Base-by-base conservation (phyloP, 2,113 vertebrate species). In the Rynchops niger region DNA sequence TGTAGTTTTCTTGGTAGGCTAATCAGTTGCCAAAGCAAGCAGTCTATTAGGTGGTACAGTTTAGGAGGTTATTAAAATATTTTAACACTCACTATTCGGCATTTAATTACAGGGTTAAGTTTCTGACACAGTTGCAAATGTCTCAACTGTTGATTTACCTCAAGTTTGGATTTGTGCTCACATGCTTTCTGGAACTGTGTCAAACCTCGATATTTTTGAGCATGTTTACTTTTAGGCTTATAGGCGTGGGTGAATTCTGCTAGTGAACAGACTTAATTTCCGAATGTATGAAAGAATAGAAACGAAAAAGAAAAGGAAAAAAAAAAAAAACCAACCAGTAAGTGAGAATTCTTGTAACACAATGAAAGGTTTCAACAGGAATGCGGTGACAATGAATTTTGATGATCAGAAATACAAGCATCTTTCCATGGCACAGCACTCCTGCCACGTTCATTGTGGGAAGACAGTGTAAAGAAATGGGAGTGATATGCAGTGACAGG, bases 121-220 rank as follows among this genome's bases (percentile, higher is more conserved):
- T 96, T 97, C 84, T 95, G 82, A 93, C 82, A 93, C 82, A 71
- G 74, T 92, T 97, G 87, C 86, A 86, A 92, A 82, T 86, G 59
- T 90, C 85, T 95, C 73, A 73, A 34, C 45, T 91, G 89, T 70
- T 95, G 59, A 88, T 94, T 87, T 93, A 80, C 96, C 76, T 94
- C 89, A 63, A 62, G 70, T 66, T 84, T 85, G 63, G 89, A 93
- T 96, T 94, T 97, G 93, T 92, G 55, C 82, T 96, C 84, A 91
- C 94, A 88, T 83, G 95, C 84, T 92, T 94, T 83, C 91, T 97
- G 93, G 79, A 97, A 50, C 78, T 50, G 29, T 91, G 91, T 95
- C 95, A 96, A 93, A 96, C 84, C 62, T 93, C 1, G 0, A 34
- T 91, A 80, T 95, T 95, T 91, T 93, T 77, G 20, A 91, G 55